Conservation (phyloP, 2,113 vertebrate genomes). For the Oreochromis aureus region DNA sequence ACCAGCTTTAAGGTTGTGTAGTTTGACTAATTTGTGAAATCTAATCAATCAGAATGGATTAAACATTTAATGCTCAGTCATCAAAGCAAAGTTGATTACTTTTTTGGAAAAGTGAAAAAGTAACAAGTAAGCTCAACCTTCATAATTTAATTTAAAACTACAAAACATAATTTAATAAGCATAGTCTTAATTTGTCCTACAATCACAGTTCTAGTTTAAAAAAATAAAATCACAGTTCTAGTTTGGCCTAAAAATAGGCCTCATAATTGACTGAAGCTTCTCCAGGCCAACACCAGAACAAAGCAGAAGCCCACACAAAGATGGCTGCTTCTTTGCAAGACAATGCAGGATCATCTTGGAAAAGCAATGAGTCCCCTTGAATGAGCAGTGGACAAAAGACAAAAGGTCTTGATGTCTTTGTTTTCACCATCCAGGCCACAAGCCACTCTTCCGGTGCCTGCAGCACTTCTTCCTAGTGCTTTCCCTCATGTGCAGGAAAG, state of each 20-base stretch:
- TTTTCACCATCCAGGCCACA: conserved; percentile 48
- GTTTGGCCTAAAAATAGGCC: not conserved
- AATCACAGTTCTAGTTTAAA: not conserved
- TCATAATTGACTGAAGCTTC: not conserved
- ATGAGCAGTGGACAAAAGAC: conserved; percentile 61
- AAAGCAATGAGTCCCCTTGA: conserved; percentile 57
- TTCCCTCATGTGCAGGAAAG: not conserved
- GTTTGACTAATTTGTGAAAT: not conserved
- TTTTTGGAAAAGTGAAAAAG: not conserved
- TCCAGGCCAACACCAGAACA: conserved; percentile 17
- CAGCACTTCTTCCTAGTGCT: not conserved
- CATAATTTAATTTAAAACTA: not conserved
- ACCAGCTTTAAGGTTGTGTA: not conserved
- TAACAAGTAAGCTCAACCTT: not conserved
- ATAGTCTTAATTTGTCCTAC: not conserved
- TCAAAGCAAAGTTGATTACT: not conserved
- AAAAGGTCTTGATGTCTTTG: conserved; percentile 58
- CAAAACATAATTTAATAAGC: not conserved
- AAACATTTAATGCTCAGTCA: not conserved
- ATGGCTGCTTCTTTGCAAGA: conserved; percentile 55
- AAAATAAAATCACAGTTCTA: not conserved
- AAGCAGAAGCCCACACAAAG: conserved; percentile 37
- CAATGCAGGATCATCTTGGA: conserved; percentile 56
- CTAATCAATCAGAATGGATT: not conserved
- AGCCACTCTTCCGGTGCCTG: conserved; percentile 31